phyloP scores from a whole-genome alignment of 2,888 invertebrate species.

The Biston betularia region DNA sequence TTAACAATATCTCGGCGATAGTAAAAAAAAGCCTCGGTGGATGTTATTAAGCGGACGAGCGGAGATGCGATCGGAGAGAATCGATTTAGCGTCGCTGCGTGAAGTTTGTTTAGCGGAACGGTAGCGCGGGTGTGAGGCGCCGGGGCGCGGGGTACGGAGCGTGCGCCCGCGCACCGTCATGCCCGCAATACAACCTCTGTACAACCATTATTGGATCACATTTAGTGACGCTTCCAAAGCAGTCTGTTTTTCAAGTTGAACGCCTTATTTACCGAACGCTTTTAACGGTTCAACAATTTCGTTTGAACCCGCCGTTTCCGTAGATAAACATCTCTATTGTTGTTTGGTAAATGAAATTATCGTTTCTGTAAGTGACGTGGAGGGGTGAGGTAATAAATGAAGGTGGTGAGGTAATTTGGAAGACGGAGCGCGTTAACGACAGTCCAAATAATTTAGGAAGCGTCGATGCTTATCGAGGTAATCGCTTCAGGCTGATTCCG shows the following conservation, averaged over 20 bases:
- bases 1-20: conserved; percentile 73
- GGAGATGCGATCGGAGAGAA: conserved; percentile 78
- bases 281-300: conserved; percentile 61
- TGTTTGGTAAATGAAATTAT: conserved; percentile 75
- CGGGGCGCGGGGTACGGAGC: conserved; percentile 50
- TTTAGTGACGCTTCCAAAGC: conserved; percentile 67
- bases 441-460: conserved; percentile 68
- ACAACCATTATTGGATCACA: conserved; percentile 61
- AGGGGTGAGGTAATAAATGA: conserved; percentile 62
- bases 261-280: conserved; percentile 50
- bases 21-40: conserved; percentile 76
- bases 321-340: conserved; percentile 66
- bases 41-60: conserved; percentile 74
- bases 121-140: conserved; percentile 58
- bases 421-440: conserved; percentile 70
- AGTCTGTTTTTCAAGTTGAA: conserved; percentile 57
- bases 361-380: conserved; percentile 66
- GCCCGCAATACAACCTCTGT: conserved; percentile 48
- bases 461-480: conserved; percentile 69
- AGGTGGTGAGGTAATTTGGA: conserved; percentile 66
- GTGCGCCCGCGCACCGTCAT: conserved; percentile 66
- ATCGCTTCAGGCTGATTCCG: conserved; percentile 73
- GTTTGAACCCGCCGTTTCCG: conserved; percentile 52
- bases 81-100: conserved; percentile 80
- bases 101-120: conserved; percentile 84